Evolutionary conservation across 2,113 vertebrate species (phyloP), one percentile per base, ranked within the genome.

Genomic region (Lagopus leucura): DNA sequence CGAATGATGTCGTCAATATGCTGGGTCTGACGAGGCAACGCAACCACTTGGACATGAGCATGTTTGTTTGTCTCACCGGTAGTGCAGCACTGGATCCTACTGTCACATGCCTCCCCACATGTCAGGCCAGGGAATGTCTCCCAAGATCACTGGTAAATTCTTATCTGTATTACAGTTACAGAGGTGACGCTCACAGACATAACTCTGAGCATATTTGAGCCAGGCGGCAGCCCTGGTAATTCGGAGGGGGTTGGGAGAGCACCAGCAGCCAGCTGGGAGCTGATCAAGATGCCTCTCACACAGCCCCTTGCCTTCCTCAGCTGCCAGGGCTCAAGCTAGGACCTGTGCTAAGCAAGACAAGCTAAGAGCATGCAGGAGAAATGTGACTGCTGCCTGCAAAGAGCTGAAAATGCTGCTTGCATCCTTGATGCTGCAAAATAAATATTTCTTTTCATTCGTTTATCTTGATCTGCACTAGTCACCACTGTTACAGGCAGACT

Each of bases 261-360:
- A 92, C 86, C 93, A 93, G 93, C 76, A 91, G 94, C 88, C 94
- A 96, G 92, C 94, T 95, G 93, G 96, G 94, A 96, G 94, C 88
- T 64, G 76, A 94, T 92, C 94, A 93, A 92, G 88, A 94, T 77
- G 86, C 93, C 86, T 95, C 65, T 83, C n/a, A 10, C 86, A 92
- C 82, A 91, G 48, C 69, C 57, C 73, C 77, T 71, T 64, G 86
- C 86, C 92, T 95, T 64, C 76, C 88, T 43, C 80, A 94, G 93
- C 93, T 96, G 92, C 86, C 81, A n/a, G 34, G 57, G 38, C 82
- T 95, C 94, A 93, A 90, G 78, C 91, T 76, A 70, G 78, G 71
- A 89, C 91, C 89, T 89, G 82, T 10, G 82, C 74, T 66, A n/a
- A 60, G 71, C 74, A 66, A 58, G 64, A 55, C 71, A 87, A 74